Conservation (phyloP, 2,113 vertebrate species). For the Carassius gibelio region DNA sequence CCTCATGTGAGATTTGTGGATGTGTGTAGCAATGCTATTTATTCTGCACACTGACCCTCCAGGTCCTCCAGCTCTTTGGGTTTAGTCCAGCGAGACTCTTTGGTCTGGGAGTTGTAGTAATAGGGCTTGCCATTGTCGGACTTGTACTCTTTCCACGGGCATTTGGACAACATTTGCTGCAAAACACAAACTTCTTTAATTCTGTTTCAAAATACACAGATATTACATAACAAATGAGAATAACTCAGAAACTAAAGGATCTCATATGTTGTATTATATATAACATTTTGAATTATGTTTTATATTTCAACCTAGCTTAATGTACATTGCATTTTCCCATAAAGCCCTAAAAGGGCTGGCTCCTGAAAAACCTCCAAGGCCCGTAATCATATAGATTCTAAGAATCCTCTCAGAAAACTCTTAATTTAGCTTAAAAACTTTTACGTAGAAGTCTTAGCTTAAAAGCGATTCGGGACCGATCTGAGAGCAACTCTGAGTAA, state of each 20-base stretch:
- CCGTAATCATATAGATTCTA: too few relatives aligned
- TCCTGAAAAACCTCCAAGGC: too few relatives aligned
- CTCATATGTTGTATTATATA: too few relatives aligned
- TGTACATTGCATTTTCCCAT: background rate
- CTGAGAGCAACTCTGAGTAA: too few relatives aligned
- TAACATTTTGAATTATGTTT: background rate
- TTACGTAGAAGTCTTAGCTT: too few relatives aligned
- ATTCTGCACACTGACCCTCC: conserved; percentile 81
- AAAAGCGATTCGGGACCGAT: too few relatives aligned
- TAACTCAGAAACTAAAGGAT: background rate
- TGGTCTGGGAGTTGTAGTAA: conserved; percentile 98
- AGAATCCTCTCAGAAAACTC: too few relatives aligned
- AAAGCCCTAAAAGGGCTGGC: too few relatives aligned
- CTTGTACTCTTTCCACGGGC: conserved; percentile 98
- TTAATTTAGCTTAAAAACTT: too few relatives aligned
- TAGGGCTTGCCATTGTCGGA: conserved; percentile 98
- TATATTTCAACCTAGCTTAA: background rate
- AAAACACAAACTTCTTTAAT: conserved; percentile 6
- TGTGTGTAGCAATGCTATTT: background rate
- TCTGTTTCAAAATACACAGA: background rate
- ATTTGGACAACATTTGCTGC: conserved; percentile 96
- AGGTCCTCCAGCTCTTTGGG: conserved; percentile 98
- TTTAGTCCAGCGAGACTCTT: conserved; percentile 98
- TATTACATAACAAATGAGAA: background rate
- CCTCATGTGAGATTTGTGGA: background rate